Conservation (phyloP, 2,113 vertebrate genomes). For the Neoarius graeffei region DNA sequence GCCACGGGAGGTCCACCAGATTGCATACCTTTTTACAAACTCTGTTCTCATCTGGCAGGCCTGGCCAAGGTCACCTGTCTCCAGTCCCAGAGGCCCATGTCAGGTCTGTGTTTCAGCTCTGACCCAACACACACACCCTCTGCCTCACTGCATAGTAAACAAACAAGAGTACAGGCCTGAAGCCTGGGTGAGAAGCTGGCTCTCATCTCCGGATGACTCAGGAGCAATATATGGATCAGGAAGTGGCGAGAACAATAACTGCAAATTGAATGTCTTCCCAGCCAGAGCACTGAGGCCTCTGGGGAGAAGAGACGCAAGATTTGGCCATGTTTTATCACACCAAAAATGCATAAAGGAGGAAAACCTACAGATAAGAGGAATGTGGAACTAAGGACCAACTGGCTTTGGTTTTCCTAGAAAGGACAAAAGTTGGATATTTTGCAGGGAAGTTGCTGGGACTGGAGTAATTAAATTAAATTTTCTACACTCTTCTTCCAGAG, state of each 20-base stretch:
- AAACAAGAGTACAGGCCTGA: conserved; percentile 32
- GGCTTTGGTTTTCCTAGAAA: conserved; percentile 15
- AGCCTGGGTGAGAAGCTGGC: conserved; percentile 20
- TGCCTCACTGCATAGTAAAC: conserved; percentile 76
- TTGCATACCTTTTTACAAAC: conserved; percentile 63
- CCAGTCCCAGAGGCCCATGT: conserved; percentile 39
- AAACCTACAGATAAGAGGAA: conserved; percentile 57
- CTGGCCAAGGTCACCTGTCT: conserved; percentile 75
- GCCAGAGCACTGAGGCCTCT: conserved; percentile 70
- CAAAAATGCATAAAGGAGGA: conserved; percentile 65
- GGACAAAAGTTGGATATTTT: conserved; percentile 7
- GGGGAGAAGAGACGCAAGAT: conserved; percentile 64
- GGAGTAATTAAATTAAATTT: not conserved
- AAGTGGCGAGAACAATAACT: conserved; percentile 66
- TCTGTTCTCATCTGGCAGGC: conserved; percentile 65
- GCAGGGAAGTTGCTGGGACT: not conserved
- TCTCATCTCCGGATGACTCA: not conserved
- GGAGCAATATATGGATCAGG: conserved; percentile 43
- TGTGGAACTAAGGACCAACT: conserved; percentile 50
- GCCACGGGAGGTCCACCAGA: conserved; percentile 59
- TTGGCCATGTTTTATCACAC: conserved; percentile 67
- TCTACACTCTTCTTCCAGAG: not conserved
- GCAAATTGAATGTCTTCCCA: conserved; percentile 76
- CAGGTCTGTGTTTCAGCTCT: conserved; percentile 57
- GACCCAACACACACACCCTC: conserved; percentile 74